phyloP scores from a whole-genome alignment of 2,113 vertebrate species.

The Mobula hypostoma region DNA sequence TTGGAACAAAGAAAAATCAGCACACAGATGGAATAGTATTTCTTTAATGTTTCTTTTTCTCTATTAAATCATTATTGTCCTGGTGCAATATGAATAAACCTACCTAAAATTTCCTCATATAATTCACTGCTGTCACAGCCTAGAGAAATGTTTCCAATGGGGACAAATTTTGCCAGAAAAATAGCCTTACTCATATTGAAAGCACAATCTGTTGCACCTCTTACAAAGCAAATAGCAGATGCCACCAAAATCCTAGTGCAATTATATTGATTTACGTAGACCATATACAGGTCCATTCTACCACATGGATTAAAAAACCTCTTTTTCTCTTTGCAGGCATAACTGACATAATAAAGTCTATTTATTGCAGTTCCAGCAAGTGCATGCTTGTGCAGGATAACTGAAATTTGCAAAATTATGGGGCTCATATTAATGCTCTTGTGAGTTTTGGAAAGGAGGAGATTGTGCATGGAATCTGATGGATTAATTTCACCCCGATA shows the following conservation, averaged over 20 bases:
- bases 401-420: not conserved
- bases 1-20: not conserved
- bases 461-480: not conserved
- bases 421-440: not conserved
- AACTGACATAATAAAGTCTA: constrained; percentile 1
- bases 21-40: constrained; percentile 15
- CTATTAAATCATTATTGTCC: not conserved
- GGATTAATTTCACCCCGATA: no score
- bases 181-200: not conserved
- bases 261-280: constrained; percentile 24
- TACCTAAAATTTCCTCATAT: constrained; percentile 1
- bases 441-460: not conserved
- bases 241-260: constrained; percentile 19
- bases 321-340: not conserved
- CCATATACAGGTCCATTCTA: not conserved
- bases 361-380: not conserved
- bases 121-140: constrained; percentile 3
- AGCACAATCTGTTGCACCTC: constrained; percentile 26
- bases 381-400: not conserved
- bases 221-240: constrained; percentile 17
- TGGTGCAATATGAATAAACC: not conserved
- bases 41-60: constrained; percentile 9
- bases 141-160: not conserved
- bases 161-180: not conserved
- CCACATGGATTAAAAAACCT: not conserved